phyloP scores from a whole-genome alignment of 2,888 invertebrate species.

The Callyntrura guangdongensis region DNA sequence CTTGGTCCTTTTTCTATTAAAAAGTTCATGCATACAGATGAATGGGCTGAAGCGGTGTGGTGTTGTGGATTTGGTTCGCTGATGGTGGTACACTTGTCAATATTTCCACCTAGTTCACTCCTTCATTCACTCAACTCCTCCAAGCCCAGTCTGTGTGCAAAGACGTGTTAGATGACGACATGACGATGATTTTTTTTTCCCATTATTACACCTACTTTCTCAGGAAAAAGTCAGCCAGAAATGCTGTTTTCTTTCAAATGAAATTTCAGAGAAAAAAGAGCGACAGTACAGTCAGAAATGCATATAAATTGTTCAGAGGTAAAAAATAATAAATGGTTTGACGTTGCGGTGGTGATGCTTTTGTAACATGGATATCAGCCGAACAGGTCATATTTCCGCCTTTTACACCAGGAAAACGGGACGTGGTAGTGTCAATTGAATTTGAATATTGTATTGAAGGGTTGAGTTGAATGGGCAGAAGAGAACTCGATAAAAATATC shows the following conservation, averaged over 20 bases:
- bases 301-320: slow-evolving; percentile 18
- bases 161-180: slow-evolving; percentile 20
- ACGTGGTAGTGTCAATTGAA: slow-evolving; percentile 73
- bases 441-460: slow-evolving; percentile 72
- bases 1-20: slow-evolving; percentile 25
- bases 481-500: background rate
- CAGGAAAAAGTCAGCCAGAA: slow-evolving; percentile 28
- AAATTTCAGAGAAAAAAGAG: slow-evolving; percentile 48
- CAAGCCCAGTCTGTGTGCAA: background rate
- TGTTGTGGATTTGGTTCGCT: slow-evolving; percentile 12
- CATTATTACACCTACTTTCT: slow-evolving; percentile 20
- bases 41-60: background rate
- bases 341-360: background rate
- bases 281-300: slow-evolving; percentile 1
- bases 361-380: background rate
- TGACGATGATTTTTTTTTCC: slow-evolving; percentile 6
- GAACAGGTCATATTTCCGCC: background rate
- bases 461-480: slow-evolving; percentile 65
- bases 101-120: slow-evolving; percentile 54
- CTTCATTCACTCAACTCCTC: slow-evolving; percentile 31
- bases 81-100: slow-evolving; percentile 59
- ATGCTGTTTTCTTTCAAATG: slow-evolving; percentile 63
- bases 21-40: slow-evolving; percentile 58
- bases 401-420: background rate
- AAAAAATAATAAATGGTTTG: background rate